Conservation (phyloP, 1,140 invertebrate species). For the Ceratosolen solmsi region DNA sequence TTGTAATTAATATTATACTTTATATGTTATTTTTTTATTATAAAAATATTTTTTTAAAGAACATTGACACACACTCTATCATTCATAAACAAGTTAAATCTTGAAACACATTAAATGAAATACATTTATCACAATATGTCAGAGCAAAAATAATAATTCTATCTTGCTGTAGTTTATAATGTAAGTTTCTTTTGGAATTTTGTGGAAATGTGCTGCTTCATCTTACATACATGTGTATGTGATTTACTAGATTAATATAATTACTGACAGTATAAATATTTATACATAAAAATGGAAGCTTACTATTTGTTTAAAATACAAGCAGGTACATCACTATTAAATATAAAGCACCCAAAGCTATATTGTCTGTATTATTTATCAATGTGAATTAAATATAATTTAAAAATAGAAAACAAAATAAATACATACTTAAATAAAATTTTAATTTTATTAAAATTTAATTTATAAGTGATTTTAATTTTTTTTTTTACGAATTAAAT, state of each 20-base stretch:
- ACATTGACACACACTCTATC: constrained; percentile 51
- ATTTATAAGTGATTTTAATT: too few relatives aligned
- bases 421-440: not conserved
- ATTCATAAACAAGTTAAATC: constrained; percentile 49
- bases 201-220: constrained; percentile 52
- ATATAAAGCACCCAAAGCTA: constrained; percentile 18
- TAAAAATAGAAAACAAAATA: constrained; percentile 17
- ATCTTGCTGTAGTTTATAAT: constrained; percentile 51
- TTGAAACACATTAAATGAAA: constrained; percentile 49
- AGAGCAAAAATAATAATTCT: constrained; percentile 48
- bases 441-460: too few relatives aligned
- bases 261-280: constrained; percentile 22
- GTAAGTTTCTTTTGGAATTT: constrained; percentile 53
- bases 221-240: constrained; percentile 48
- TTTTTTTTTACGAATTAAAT: too few relatives aligned
- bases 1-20: constrained; percentile 52
- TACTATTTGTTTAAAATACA: constrained; percentile 34
- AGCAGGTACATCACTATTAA: constrained; percentile 31
- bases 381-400: constrained; percentile 1
- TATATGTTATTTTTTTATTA: constrained; percentile 58
- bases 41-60: constrained; percentile 72
- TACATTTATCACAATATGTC: constrained; percentile 50
- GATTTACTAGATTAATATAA: constrained; percentile 30
- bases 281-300: constrained; percentile 37
- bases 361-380: constrained; percentile 27